Evolutionary conservation across 37 sponge, comb jelly and placozoan species (phyloP).

Genomic region (Chondrilla cf. caribensis): DNA sequence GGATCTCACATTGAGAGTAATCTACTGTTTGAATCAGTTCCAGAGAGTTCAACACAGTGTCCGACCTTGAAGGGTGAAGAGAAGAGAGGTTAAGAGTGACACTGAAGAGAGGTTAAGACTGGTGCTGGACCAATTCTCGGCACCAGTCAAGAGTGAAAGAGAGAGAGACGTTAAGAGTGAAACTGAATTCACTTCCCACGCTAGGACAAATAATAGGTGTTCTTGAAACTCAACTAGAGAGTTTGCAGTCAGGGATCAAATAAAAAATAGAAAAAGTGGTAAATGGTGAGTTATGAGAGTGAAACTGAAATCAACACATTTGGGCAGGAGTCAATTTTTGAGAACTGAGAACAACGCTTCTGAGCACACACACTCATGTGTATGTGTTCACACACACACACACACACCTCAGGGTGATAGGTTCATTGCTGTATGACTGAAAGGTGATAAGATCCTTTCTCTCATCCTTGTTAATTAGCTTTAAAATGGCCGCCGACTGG

Average conservation of each 20-base stretch:
- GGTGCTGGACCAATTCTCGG: not conserved
- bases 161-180: too few relatives aligned
- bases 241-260: too few relatives aligned
- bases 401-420: not conserved
- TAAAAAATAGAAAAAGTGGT: too few relatives aligned
- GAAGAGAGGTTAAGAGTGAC: not conserved
- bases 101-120: not conserved
- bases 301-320: too few relatives aligned
- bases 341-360: too few relatives aligned
- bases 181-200: too few relatives aligned
- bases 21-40: not conserved
- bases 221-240: too few relatives aligned
- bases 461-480: not conserved
- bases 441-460: too few relatives aligned
- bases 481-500: not conserved
- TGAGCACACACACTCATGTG: not conserved
- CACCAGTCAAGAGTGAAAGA: not conserved
- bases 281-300: too few relatives aligned
- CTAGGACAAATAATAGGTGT: too few relatives aligned
- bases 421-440: not conserved
- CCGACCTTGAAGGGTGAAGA: not conserved
- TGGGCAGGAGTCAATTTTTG: too few relatives aligned
- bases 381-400: not conserved
- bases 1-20: not conserved
- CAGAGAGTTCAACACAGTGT: not conserved